Evolutionary conservation across 2,797 vertebrate genomes (phyloP).

Genomic region (Pseudochirops corinnae): DNA sequence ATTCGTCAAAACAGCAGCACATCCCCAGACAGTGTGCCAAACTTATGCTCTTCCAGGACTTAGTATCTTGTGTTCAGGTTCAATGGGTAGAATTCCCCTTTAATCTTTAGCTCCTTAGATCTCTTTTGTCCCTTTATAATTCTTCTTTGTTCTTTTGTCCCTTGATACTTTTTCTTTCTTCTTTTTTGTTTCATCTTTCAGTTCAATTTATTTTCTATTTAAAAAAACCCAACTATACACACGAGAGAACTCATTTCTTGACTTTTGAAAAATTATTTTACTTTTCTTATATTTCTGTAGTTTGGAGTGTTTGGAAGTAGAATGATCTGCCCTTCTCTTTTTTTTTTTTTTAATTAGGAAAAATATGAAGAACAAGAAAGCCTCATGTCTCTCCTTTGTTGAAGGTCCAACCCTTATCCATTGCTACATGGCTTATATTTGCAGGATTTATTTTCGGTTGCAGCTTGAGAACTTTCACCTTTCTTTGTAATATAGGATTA

Average conservation of each 20-base stretch:
- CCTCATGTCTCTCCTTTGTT: neutral
- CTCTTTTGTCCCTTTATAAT: neutral
- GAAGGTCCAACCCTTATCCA: neutral
- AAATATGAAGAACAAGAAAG: neutral
- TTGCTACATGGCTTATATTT: neutral
- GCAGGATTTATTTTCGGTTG: neutral
- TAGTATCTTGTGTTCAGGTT: neutral
- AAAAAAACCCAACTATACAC: neutral
- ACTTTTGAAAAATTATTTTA: neutral
- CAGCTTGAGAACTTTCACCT: neutral
- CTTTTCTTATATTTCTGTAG: neutral
- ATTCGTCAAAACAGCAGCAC: neutral
- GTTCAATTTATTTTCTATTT: neutral
- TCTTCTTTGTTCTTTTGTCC: neutral
- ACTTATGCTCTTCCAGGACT: neutral
- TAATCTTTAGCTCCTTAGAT: neutral
- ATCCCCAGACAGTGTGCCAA: neutral
- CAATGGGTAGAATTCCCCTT: neutral
- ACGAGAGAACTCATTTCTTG: neutral
- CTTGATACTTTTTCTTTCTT: neutral
- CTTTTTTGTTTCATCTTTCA: neutral
- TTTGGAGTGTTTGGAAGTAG: neutral
- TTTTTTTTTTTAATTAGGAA: neutral
- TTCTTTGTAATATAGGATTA: neutral
- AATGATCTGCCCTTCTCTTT: neutral